These are phyloP conservation scores for Heteromyza rotundicornis DNA, from an alignment of 2,888 invertebrate genomes.

Conservation along the genomic window DNA sequence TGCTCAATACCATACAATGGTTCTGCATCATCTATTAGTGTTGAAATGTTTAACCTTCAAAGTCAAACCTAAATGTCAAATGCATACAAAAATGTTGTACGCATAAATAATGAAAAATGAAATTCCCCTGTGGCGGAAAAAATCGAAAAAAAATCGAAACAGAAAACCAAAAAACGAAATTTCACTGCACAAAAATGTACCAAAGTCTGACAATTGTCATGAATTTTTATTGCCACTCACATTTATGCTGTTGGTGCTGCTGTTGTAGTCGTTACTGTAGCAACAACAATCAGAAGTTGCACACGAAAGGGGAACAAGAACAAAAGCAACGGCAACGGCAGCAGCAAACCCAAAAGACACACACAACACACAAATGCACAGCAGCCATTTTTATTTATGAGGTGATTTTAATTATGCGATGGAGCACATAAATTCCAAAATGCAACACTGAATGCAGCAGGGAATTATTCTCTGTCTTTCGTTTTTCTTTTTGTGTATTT, in stretches of 20 bases:
- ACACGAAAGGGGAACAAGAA: not conserved
- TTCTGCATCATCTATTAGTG: no score
- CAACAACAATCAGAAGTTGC: not conserved
- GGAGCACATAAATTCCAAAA: slow-evolving; percentile 39
- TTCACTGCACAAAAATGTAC: no score
- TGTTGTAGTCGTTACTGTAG: not conserved
- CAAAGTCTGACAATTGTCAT: slow-evolving; percentile 2
- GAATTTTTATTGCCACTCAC: slow-evolving; percentile 1
- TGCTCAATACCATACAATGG: no score
- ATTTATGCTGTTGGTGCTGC: not conserved
- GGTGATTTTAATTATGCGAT: slow-evolving; percentile 47
- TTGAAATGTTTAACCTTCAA: no score
- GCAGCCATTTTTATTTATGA: slow-evolving; percentile 40
- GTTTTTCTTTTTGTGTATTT: not conserved
- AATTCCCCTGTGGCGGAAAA: no score
- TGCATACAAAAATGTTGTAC: no score
- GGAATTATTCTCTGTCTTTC: not conserved
- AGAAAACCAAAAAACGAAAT: no score
- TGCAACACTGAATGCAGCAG: no score
- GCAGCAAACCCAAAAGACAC: not conserved
- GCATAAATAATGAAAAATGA: no score
- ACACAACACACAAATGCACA: not conserved
- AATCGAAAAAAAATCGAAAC: no score
- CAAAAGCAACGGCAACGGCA: not conserved
- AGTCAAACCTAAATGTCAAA: no score